phyloP scores from a whole-genome alignment of 2,888 invertebrate species.

The Emmelina monodactyla region DNA sequence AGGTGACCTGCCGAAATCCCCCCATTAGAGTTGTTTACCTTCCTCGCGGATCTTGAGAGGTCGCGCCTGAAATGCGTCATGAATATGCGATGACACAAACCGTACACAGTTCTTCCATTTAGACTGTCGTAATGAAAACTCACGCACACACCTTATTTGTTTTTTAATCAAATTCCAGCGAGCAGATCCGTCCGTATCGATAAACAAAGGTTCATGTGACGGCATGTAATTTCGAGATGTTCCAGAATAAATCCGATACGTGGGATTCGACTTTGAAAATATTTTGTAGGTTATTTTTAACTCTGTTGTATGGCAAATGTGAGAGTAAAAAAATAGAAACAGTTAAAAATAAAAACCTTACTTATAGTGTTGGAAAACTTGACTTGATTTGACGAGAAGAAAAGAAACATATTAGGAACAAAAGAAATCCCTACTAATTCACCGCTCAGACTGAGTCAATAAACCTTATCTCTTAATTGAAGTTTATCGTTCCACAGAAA shows the following conservation, averaged over 20 bases:
- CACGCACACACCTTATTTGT: constrained; percentile 48
- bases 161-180: constrained; percentile 35
- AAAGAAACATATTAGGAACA: too few species aligned
- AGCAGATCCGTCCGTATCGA: constrained; percentile 16
- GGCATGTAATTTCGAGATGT: neutral
- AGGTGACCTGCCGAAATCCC: constrained; percentile 52
- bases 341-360: neutral
- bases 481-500: neutral
- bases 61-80: constrained; percentile 62
- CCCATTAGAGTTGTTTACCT: constrained; percentile 63
- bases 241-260: neutral
- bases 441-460: neutral
- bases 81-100: constrained; percentile 66
- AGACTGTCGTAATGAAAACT: constrained; percentile 57
- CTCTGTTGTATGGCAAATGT: too few species aligned
- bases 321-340: neutral
- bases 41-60: constrained; percentile 62
- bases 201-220: too few species aligned
- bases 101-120: constrained; percentile 65
- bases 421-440: too few species aligned
- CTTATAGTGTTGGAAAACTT: too few species aligned
- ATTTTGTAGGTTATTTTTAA: too few species aligned
- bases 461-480: constrained; percentile 1
- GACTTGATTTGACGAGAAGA: too few species aligned
- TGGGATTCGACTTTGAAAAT: too few species aligned